Evolutionary conservation across 2,888 invertebrate genomes (phyloP), one percentile per base, ranked within the genome.

Genomic region (Heteromurus nitidus): DNA sequence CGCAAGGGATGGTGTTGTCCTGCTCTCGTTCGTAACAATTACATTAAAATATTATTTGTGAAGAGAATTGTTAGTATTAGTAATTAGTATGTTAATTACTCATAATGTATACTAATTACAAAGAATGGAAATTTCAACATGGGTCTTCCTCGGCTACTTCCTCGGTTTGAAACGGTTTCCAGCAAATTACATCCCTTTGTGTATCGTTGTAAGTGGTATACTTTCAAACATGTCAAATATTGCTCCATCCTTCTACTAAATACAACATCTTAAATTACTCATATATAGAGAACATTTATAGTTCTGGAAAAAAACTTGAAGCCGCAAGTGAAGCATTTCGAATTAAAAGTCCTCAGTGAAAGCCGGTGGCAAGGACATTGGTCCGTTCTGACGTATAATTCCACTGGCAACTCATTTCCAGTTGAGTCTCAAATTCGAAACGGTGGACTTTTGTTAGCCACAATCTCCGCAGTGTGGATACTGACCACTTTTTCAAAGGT

Each of bases 171-270:
- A 50, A 3, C 60, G 81, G 13, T 64, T 75, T 3, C 81, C 81
- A 0, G 70, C 69, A 16, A 81, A 81, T 28, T 81, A 75, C 55
- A 68, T 81, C 31, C n/a, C n/a, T n/a, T n/a, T n/a, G n/a, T n/a
- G n/a, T n/a, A 75, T 81, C 55, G 30, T 75, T 36, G 81, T 81
- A 53, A 65, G 65, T 22, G n/a, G n/a, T n/a, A n/a, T n/a, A n/a
- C n/a, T n/a, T n/a, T n/a, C n/a, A n/a, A n/a, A n/a, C n/a, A n/a
- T n/a, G n/a, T n/a, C n/a, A n/a, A n/a, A n/a, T n/a, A n/a, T n/a
- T n/a, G n/a, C n/a, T n/a, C n/a, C n/a, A n/a, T n/a, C n/a, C n/a
- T n/a, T n/a, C n/a, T n/a, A n/a, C n/a, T n/a, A n/a, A n/a, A n/a
- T n/a, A n/a, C n/a, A n/a, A n/a, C n/a, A n/a, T n/a, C n/a, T n/a